phyloP scores from a whole-genome alignment of 2,797 vertebrate species.

The Numenius phaeopus region DNA sequence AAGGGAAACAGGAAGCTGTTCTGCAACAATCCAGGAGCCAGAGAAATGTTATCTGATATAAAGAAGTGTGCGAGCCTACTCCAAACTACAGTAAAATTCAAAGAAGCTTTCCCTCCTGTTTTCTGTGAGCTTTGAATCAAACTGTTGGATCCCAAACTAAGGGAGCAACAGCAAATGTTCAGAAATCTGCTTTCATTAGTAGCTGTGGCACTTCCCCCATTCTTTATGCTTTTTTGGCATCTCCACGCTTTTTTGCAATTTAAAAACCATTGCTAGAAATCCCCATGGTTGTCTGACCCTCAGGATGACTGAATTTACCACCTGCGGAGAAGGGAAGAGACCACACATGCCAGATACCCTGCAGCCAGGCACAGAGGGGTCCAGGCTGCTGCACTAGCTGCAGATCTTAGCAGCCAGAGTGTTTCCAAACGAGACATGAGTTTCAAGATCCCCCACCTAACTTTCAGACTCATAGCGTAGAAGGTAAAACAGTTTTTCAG shows the following conservation, averaged over 20 bases:
- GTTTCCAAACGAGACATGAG: background rate
- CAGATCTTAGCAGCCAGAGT: background rate
- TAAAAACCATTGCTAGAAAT: background rate
- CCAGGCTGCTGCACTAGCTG: background rate
- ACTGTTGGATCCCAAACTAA: background rate
- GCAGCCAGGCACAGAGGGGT: accelerated
- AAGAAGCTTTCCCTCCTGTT: background rate
- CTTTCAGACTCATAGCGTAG: background rate
- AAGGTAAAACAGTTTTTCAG: background rate
- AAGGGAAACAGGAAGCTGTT: background rate
- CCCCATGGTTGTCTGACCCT: background rate
- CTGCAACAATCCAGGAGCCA: background rate
- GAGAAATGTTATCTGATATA: background rate
- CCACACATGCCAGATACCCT: background rate
- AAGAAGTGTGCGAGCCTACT: background rate
- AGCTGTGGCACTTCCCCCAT: background rate
- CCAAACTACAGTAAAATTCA: background rate
- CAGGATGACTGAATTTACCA: background rate
- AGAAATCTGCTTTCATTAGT: background rate
- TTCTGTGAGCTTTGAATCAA: background rate
- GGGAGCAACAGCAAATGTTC: background rate
- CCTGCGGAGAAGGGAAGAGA: background rate
- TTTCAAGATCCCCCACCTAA: background rate
- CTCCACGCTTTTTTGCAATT: background rate
- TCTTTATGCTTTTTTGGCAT: background rate